Base-by-base conservation (phyloP, 2,113 vertebrate species). In the Gymnorhina tibicen region DNA sequence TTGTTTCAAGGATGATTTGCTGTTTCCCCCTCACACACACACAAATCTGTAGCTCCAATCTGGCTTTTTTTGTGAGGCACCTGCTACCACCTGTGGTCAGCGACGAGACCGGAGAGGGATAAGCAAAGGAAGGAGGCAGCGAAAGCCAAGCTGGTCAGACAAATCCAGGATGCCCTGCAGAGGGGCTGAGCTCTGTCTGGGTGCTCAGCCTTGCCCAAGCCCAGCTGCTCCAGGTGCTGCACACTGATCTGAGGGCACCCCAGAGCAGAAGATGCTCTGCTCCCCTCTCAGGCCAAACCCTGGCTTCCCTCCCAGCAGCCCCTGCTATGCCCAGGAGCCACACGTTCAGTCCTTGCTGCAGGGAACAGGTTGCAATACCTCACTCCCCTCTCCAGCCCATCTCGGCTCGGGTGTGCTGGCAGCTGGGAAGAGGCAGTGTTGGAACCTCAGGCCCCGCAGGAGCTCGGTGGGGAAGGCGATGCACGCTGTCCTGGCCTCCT, bases 131-230 rank as follows among this genome's bases (percentile, higher is more conserved):
- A 95, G 41, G 66, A 75, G 37, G 37, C 32, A 88, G 26, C 0
- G 0, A 74, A 67, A 76, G 9, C 50, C 0, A 0, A 13, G 32
- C 49, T 6, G 6, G 15, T 44, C 8, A 2, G 24, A 41, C 1
- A 0, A 85, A 66, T 8, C 22, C 1, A 0, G 63, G 55, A 21
- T 55, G 55, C 11, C 42, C 37, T 58, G 72, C 62, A 49, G 55
- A 90, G 32, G 37, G 24, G 27, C 33, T 73, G 77, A 85, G 74
- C 77, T 41, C 64, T 64, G 23, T 12, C 75, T 3, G 16, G 41
- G 50, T 39, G 30, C 42, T 66, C 60, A 77, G 20, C 23, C 32
- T 30, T 64, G 41, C 41, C 56, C 22, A n/a, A 55, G 26, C n/a
- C 42, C 30, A 28, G 66, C 58, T 63, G 58, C 35, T 87, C 39